Percentiles rank a stretch among this genome's conserved stretches.
Conservation (phyloP, 1,140 invertebrate species). For the Cydia splendana region DNA sequence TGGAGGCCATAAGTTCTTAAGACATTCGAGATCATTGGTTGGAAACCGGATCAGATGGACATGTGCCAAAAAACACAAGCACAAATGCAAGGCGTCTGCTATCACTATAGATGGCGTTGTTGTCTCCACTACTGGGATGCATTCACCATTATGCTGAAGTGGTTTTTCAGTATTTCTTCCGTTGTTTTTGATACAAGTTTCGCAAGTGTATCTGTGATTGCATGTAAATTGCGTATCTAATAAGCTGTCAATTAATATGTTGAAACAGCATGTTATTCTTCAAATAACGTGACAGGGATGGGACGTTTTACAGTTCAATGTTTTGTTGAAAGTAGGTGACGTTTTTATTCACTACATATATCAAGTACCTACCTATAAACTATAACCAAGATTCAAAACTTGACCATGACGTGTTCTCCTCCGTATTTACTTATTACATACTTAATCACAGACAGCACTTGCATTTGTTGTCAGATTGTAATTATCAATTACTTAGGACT, state of each 20-base stretch:
- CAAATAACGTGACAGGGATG: too few species aligned
- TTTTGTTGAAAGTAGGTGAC: too few species aligned
- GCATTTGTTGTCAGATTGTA: background rate
- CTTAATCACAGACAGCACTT: background rate
- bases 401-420: background rate
- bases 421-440: too few species aligned
- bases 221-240: background rate
- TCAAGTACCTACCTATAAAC: too few species aligned
- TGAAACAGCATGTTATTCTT: background rate
- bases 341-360: background rate
- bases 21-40: slow-evolving; percentile 65
- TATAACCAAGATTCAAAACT: background rate
- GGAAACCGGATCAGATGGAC: slow-evolving; percentile 71
- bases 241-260: background rate
- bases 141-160: slow-evolving; percentile 50
- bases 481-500: background rate
- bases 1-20: slow-evolving; percentile 68
- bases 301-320: background rate
- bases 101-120: slow-evolving; percentile 66
- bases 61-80: slow-evolving; percentile 69
- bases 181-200: background rate
- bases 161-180: background rate
- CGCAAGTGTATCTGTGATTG: background rate
- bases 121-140: slow-evolving; percentile 59
- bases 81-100: slow-evolving; percentile 68